Percentiles rank a stretch among this genome's conserved stretches.
phyloP scores from a whole-genome alignment of 1,140 invertebrate species.

The Penaeus indicus region DNA sequence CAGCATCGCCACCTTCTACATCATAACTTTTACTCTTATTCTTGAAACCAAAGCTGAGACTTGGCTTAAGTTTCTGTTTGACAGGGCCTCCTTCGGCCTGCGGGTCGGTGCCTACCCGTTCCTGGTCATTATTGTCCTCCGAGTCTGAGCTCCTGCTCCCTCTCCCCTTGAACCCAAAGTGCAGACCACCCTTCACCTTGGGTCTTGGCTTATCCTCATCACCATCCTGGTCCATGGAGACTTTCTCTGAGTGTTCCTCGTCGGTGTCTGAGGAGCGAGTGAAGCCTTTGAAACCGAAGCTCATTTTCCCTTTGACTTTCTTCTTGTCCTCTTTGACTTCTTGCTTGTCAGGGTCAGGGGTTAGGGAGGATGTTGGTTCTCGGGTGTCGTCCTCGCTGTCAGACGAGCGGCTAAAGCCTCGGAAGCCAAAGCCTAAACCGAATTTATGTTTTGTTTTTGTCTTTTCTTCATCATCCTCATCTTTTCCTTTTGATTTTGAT shows the following conservation, averaged over 20 bases:
- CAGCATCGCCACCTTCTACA: conserved; percentile 43
- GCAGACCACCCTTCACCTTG: conserved; percentile 41
- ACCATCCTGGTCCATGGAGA: conserved; percentile 41
- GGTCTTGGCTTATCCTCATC: conserved; percentile 49
- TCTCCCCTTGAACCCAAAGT: conserved; percentile 55
- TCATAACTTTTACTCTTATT: conserved; percentile 52
- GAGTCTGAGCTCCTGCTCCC: conserved; percentile 52
- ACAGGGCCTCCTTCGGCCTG: conserved; percentile 35
- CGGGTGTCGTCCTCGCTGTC: conserved; percentile 56
- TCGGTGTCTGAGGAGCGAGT: conserved; percentile 54
- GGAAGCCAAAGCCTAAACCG: conserved; percentile 60
- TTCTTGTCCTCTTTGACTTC: conserved; percentile 53
- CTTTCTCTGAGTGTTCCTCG: conserved; percentile 50
- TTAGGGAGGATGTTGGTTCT: conserved; percentile 55
- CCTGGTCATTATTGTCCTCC: conserved; percentile 55
- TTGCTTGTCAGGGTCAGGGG: conserved; percentile 44
- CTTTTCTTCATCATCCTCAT: conserved; percentile 60
- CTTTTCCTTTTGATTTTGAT: conserved; percentile 33
- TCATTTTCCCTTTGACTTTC: conserved; percentile 53
- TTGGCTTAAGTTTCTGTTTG: conserved; percentile 55
- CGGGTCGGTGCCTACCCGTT: conserved; percentile 41
- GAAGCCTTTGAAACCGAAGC: conserved; percentile 59
- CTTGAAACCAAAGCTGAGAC: conserved; percentile 57
- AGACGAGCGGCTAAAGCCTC: conserved; percentile 48
- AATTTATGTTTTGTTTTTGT: conserved; percentile 54